phyloP scores from a whole-genome alignment of 2,797 vertebrate species.

The Denticeps clupeoides region DNA sequence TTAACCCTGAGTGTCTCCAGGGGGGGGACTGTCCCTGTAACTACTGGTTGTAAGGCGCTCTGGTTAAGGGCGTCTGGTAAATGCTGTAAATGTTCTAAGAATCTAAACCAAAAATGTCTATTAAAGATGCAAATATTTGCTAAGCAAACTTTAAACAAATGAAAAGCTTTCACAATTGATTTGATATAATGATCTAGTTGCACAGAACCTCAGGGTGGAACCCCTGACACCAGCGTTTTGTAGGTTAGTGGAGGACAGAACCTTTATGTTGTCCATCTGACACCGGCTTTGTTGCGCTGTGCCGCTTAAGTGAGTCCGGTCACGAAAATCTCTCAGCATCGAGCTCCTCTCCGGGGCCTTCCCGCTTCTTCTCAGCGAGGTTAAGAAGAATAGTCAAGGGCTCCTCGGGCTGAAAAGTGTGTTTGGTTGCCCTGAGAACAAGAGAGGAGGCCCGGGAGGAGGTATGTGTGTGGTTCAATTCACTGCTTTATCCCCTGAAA shows the following conservation, averaged over 20 bases:
- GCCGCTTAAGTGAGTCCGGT: constrained; percentile 50
- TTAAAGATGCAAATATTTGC: too few species aligned
- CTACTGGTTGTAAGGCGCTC: too few species aligned
- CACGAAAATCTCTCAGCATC: constrained; percentile 45
- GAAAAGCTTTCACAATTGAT: background rate
- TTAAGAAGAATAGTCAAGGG: constrained; percentile 65
- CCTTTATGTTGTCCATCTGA: constrained; percentile 49
- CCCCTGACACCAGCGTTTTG: constrained; percentile 37
- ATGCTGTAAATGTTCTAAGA: too few species aligned
- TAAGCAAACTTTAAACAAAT: constrained; percentile 13
- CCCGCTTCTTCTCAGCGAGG: constrained; percentile 39
- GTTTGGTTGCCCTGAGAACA: constrained; percentile 60
- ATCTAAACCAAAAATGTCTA: too few species aligned
- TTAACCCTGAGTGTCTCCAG: too few species aligned
- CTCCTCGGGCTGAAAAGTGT: constrained; percentile 58
- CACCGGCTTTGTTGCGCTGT: constrained; percentile 49
- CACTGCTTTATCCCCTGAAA: constrained; percentile 63
- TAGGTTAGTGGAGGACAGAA: constrained; percentile 37
- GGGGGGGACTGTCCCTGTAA: too few species aligned
- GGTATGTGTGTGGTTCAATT: constrained; percentile 58
- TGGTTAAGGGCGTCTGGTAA: too few species aligned
- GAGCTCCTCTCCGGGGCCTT: constrained; percentile 34
- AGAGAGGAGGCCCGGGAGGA: constrained; percentile 48
- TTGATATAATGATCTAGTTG: too few species aligned
- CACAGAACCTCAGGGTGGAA: constrained; percentile 24